phyloP scores from a whole-genome alignment of 2,797 vertebrate species.

The Podarcis siculus region DNA sequence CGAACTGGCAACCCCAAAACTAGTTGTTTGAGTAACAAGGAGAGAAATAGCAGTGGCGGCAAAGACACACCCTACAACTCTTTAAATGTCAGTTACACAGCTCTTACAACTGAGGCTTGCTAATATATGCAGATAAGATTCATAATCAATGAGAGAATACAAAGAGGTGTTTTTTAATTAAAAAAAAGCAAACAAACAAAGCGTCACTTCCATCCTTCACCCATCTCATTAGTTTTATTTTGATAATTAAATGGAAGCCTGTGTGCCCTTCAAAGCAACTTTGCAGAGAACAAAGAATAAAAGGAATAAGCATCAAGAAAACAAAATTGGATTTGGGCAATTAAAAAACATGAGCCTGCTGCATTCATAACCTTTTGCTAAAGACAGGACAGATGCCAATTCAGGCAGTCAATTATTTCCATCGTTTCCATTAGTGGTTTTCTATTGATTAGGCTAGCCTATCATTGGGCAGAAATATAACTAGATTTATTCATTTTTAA shows the following conservation, averaged over 20 bases:
- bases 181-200: background rate
- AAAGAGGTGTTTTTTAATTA: background rate
- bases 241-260: constrained; percentile 1
- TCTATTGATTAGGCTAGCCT: background rate
- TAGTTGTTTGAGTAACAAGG: background rate
- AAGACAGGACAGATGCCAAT: background rate
- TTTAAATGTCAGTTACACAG: background rate
- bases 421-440: background rate
- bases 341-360: constrained; percentile 23
- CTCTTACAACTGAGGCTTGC: background rate
- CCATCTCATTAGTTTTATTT: constrained; percentile 41
- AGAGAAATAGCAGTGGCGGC: background rate
- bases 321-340: constrained; percentile 2
- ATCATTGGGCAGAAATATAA: background rate
- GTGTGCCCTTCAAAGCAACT: constrained; percentile 18
- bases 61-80: accelerated
- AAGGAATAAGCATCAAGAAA: background rate
- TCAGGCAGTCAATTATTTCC: background rate
- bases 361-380: constrained; percentile 10
- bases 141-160: constrained; percentile 31
- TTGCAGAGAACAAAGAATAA: constrained; percentile 25
- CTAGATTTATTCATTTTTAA: background rate
- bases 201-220: constrained; percentile 2
- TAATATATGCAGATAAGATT: constrained; percentile 38
- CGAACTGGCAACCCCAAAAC: background rate